These are phyloP conservation scores for Celastrina argiolus DNA, from an alignment of 2,888 invertebrate species.

Conservation along the genomic window DNA sequence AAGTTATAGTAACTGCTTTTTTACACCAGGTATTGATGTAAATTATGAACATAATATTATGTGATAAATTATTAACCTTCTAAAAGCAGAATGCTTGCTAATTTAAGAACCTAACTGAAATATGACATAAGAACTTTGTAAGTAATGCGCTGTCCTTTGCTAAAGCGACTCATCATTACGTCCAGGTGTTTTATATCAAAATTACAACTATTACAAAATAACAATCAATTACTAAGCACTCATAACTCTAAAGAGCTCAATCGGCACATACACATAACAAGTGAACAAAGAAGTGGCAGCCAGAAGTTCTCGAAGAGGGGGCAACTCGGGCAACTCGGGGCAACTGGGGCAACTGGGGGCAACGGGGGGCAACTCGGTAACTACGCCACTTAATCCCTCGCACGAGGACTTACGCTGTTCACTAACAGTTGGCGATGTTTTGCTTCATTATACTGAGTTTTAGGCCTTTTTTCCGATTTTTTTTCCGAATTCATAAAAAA, in stretches of 20 bases:
- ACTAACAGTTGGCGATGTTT: neutral
- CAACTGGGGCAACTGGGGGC: neutral
- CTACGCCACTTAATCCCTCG: constrained; percentile 19
- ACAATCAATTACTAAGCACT: neutral
- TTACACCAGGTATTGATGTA: too few relatives aligned
- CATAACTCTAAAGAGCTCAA: neutral
- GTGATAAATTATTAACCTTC: too few relatives aligned
- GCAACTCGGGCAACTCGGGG: neutral
- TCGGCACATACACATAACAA: neutral
- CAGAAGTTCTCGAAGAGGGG: neutral
- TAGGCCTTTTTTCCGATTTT: neutral
- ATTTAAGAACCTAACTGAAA: too few relatives aligned
- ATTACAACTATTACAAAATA: too few relatives aligned
- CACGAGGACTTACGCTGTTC: constrained; percentile 2
- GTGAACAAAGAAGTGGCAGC: neutral
- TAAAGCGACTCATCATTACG: too few relatives aligned
- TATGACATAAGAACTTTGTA: too few relatives aligned
- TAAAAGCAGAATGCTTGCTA: too few relatives aligned
- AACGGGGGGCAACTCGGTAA: neutral
- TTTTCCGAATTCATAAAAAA: too few relatives aligned
- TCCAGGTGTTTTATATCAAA: too few relatives aligned
- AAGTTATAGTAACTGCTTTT: too few relatives aligned
- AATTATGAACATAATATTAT: too few relatives aligned
- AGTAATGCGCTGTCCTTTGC: too few relatives aligned
- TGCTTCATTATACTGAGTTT: neutral